Conservation (phyloP, 2,113 vertebrate genomes). For the Echinops telfairi region DNA sequence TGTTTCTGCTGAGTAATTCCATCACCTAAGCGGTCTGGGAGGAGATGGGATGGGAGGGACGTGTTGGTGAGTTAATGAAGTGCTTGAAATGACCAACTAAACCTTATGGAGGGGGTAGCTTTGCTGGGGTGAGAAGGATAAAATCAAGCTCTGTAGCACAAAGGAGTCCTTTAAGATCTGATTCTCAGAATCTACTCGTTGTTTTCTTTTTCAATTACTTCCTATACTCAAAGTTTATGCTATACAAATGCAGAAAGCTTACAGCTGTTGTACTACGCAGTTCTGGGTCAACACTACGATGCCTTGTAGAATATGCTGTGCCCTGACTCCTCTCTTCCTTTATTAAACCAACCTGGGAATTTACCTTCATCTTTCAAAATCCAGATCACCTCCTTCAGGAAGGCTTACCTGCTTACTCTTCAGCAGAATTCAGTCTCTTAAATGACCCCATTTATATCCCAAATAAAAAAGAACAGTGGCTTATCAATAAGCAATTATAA, state of each 20-base stretch:
- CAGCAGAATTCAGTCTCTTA: not conserved
- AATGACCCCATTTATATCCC: not conserved
- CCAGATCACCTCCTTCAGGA: not conserved
- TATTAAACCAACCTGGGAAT: not conserved
- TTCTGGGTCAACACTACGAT: not conserved
- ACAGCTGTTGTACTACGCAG: not conserved
- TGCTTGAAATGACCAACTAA: not conserved
- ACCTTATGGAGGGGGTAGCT: not conserved
- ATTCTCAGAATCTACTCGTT: not conserved
- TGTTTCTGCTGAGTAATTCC: not conserved
- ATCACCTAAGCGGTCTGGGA: not conserved
- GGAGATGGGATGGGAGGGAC: no score
- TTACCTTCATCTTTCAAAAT: not conserved
- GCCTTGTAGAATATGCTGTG: not conserved
- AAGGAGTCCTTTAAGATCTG: not conserved
- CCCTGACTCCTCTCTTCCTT: not conserved
- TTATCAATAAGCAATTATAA: not conserved
- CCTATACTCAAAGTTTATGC: not conserved
- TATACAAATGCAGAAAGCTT: not conserved
- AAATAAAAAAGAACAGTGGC: not conserved
- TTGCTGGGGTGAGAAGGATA: not conserved
- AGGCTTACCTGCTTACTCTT: not conserved
- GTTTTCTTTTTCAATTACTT: conserved; percentile 20
- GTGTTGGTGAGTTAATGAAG: not conserved
- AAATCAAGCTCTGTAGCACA: not conserved